These are phyloP conservation scores for Megastigmus dorsalis DNA, from an alignment of 2,888 invertebrate genomes.

Conservation along the genomic window DNA sequence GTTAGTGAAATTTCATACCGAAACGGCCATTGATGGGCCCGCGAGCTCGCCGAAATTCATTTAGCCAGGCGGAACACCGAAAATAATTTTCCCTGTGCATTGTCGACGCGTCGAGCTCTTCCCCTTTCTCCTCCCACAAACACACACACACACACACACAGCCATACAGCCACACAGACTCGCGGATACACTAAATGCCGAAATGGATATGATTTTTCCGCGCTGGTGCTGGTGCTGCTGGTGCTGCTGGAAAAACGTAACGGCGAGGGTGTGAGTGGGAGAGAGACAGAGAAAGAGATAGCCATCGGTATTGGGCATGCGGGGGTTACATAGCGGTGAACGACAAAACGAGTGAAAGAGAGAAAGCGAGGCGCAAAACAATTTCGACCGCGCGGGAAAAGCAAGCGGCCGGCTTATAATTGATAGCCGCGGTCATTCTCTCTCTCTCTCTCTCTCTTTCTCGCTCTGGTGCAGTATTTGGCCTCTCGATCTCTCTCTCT, in stretches of 20 bases:
- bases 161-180: no score
- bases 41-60: conserved; percentile 53
- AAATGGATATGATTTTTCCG: conserved; percentile 47
- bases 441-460: neutral
- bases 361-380: conserved; percentile 23
- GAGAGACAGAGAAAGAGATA: neutral
- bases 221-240: neutral
- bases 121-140: no score
- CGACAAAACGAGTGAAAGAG: neutral
- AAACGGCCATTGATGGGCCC: neutral
- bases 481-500: neutral
- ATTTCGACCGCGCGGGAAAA: conserved; percentile 29
- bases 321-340: no score
- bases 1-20: conserved; percentile 25
- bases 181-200: conserved; percentile 25
- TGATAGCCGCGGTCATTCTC: conserved; percentile 18
- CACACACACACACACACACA: no score
- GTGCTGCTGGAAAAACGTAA: neutral
- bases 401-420: conserved; percentile 38
- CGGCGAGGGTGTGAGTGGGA: neutral
- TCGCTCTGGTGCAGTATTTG: no score
- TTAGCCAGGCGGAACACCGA: conserved; percentile 41
- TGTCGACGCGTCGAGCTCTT: no score
- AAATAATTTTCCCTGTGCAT: conserved; percentile 24
- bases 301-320: no score